phyloP scores from a whole-genome alignment of 2,888 invertebrate genomes.

The Salpingus planirostris region DNA sequence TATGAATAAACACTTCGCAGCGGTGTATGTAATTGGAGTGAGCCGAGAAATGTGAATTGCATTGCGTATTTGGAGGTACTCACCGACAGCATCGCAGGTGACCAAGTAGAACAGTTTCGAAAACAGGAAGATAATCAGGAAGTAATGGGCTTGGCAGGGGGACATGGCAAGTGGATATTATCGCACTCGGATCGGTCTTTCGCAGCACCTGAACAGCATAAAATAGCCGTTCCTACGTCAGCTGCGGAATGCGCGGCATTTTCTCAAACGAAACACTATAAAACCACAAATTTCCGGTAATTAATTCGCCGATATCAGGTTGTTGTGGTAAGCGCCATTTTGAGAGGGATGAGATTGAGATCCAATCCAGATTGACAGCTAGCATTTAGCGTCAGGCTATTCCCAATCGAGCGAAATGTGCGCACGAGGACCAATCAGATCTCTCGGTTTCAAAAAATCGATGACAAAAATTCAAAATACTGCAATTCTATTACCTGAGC shows the following conservation, averaged over 20 bases:
- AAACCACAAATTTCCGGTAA: constrained; percentile 24
- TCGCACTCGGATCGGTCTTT: constrained; percentile 18
- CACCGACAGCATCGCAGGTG: constrained; percentile 34
- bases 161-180: constrained; percentile 39
- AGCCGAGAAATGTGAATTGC: too few species aligned
- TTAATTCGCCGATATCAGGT: constrained; percentile 30
- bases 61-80: too few species aligned
- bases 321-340: constrained; percentile 32
- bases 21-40: too few species aligned
- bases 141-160: constrained; percentile 40
- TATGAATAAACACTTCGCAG: background rate
- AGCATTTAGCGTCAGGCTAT: too few species aligned
- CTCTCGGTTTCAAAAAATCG: too few species aligned
- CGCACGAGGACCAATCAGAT: too few species aligned
- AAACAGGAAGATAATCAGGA: constrained; percentile 30
- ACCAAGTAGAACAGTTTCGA: constrained; percentile 22
- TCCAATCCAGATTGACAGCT: too few species aligned
- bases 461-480: too few species aligned
- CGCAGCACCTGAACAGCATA: constrained; percentile 19
- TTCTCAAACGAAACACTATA: constrained; percentile 24
- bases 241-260: constrained; percentile 22
- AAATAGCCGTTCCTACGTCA: constrained; percentile 23
- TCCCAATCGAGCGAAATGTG: too few species aligned
- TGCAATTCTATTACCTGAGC: too few species aligned
- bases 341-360: too few species aligned